phyloP scores from a whole-genome alignment of 37 sponge, comb jelly and placozoan species.

The Ephydatia muelleri region DNA sequence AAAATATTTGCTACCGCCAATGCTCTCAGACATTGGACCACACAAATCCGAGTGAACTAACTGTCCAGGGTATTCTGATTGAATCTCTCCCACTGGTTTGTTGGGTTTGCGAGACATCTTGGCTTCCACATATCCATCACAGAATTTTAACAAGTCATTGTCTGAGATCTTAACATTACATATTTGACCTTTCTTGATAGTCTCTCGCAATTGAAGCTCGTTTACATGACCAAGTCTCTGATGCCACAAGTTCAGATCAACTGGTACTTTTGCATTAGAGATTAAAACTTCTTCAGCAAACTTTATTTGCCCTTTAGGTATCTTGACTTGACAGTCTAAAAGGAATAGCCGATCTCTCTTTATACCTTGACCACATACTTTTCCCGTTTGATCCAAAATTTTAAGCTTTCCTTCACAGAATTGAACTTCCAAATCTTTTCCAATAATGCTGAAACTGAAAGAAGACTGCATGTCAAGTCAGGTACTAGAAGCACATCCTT shows the following conservation, averaged over 20 bases:
- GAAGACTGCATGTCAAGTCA: constrained; percentile 37
- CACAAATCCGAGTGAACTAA: constrained; percentile 61
- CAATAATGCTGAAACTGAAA: neutral
- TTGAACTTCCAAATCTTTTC: neutral
- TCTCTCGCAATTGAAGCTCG: constrained; percentile 26
- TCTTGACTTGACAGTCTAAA: constrained; percentile 1
- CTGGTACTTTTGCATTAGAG: neutral
- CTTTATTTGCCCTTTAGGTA: neutral
- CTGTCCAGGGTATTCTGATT: constrained; percentile 23
- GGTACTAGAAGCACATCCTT: constrained; percentile 34
- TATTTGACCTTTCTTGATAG: constrained; percentile 31
- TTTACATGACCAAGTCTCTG: constrained; percentile 51
- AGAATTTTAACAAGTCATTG: constrained; percentile 20
- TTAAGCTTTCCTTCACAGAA: neutral
- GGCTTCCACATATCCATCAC: constrained; percentile 49
- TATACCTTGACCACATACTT: constrained; percentile 1
- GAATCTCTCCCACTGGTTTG: constrained; percentile 50
- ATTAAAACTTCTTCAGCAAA: neutral
- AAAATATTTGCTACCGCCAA: constrained; percentile 68
- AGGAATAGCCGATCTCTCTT: neutral
- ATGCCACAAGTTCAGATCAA: constrained; percentile 51
- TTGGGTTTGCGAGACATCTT: constrained; percentile 41
- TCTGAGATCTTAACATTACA: constrained; percentile 24
- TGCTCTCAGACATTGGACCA: constrained; percentile 59
- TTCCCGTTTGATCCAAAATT: neutral